A percentile compares a stretch with the other conserved stretches of the same genome.
Evolutionary conservation across 1,140 invertebrate species (phyloP).

Genomic region (Antheraea mylitta): DNA sequence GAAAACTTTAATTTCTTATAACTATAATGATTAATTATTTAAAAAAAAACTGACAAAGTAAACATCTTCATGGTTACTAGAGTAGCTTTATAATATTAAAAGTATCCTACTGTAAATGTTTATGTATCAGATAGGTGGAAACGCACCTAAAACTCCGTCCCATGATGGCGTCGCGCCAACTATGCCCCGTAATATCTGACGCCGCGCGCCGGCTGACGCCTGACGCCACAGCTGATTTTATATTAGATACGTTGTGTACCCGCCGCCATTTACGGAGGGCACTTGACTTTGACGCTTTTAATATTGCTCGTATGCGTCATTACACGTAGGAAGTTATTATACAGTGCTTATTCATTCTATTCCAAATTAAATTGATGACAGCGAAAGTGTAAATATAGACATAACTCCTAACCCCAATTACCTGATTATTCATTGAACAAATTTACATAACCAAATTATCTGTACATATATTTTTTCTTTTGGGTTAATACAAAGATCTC

Average conservation of each 20-base stretch:
- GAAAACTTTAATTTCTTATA: too few relatives aligned
- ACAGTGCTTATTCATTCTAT: slow-evolving; percentile 1
- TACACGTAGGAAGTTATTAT: slow-evolving; percentile 9
- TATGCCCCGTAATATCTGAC: slow-evolving; percentile 20
- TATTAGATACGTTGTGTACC: slow-evolving; percentile 13
- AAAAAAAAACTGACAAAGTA: too few relatives aligned
- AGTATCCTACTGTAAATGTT: neutral
- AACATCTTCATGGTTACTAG: too few relatives aligned
- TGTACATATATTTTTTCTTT: too few relatives aligned
- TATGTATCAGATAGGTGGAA: neutral
- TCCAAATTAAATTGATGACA: neutral
- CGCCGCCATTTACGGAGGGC: slow-evolving; percentile 15
- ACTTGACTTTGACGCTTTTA: slow-evolving; percentile 19
- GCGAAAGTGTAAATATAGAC: neutral
- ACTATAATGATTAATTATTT: too few relatives aligned
- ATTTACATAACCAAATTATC: too few relatives aligned
- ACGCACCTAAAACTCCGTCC: slow-evolving; percentile 6
- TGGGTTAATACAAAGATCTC: too few relatives aligned
- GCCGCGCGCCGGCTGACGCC: slow-evolving; percentile 7
- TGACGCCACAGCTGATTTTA: slow-evolving; percentile 18
- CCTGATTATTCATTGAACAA: neutral
- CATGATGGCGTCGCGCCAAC: slow-evolving; percentile 15
- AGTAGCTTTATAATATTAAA: neutral
- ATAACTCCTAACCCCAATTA: neutral
- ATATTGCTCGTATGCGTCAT: slow-evolving; percentile 13